Evolutionary conservation across 2,888 invertebrate genomes (phyloP).

Genomic region (Arrhopalites spinosus): DNA sequence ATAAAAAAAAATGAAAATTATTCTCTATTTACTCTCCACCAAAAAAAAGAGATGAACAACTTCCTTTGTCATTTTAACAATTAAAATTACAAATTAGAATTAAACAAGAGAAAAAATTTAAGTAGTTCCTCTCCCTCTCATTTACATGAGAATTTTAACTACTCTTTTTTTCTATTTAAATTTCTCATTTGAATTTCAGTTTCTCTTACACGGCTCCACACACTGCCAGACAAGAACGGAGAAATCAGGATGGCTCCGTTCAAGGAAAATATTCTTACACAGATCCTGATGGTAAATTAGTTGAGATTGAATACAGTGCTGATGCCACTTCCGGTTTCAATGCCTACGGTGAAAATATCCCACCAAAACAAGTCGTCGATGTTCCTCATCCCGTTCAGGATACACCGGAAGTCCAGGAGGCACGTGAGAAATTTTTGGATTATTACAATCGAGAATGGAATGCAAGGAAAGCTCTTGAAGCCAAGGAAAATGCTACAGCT

Average conservation of each 20-base stretch:
- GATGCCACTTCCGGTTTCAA: slow-evolving; percentile 67
- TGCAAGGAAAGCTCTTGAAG: slow-evolving; percentile 12
- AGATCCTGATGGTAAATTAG: slow-evolving; percentile 66
- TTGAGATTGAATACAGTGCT: slow-evolving; percentile 63
- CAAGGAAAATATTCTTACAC: slow-evolving; percentile 67
- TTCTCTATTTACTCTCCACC: no score
- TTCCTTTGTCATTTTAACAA: no score
- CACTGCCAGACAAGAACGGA: slow-evolving; percentile 70
- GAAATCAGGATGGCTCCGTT: slow-evolving; percentile 70
- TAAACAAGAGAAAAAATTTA: no score
- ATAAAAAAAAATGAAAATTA: background rate
- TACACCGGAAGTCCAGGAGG: slow-evolving; percentile 72
- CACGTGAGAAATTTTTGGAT: slow-evolving; percentile 61
- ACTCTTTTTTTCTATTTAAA: no score
- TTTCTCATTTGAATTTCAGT: slow-evolving; percentile 26
- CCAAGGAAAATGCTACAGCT: slow-evolving; percentile 24
- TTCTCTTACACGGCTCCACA: slow-evolving; percentile 46
- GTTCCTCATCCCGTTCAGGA: slow-evolving; percentile 66
- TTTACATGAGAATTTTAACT: no score
- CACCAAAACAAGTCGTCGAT: slow-evolving; percentile 32
- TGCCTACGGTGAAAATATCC: slow-evolving; percentile 69
- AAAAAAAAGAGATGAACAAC: no score
- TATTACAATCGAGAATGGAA: slow-evolving; percentile 55
- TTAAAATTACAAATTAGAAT: background rate
- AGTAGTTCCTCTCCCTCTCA: background rate